Percentiles rank a stretch among this genome's conserved stretches.
These are phyloP conservation scores for Epiblema foenella DNA, from an alignment of 2,888 invertebrate species.

Conservation along the genomic window DNA sequence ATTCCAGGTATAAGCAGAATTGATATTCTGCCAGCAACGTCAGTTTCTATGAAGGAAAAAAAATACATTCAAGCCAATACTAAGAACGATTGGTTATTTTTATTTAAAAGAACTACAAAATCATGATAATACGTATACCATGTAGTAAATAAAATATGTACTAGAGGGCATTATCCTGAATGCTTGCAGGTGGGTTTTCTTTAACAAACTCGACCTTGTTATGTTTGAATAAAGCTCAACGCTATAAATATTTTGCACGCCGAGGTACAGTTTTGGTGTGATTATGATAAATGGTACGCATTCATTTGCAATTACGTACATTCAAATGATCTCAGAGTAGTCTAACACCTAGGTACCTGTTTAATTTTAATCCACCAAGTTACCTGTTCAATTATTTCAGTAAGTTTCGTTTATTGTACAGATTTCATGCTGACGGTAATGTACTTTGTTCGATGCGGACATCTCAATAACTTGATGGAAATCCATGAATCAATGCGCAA, in stretches of 20 bases:
- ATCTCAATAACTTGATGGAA: conserved; percentile 8
- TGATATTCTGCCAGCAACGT: conserved; percentile 22
- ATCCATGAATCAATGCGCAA: conserved; percentile 35
- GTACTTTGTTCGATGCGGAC: conserved; percentile 22
- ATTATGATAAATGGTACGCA: neutral
- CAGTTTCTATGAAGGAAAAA: conserved; percentile 12
- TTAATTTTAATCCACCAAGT: neutral
- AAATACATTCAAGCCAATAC: neutral
- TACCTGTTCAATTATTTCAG: conserved; percentile 3
- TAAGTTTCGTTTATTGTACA: neutral
- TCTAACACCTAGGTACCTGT: neutral
- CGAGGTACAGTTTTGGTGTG: neutral
- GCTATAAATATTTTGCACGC: conserved; percentile 18
- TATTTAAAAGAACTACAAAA: conserved; percentile 1
- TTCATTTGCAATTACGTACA: neutral
- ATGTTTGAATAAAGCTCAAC: conserved; percentile 21
- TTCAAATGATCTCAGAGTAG: conserved; percentile 20
- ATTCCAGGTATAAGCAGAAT: conserved; percentile 9
- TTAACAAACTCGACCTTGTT: conserved; percentile 35
- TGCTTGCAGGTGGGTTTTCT: conserved; percentile 8
- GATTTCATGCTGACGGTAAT: conserved; percentile 29
- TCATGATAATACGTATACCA: neutral
- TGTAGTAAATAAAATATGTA: conserved; percentile 14
- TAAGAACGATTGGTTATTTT: conserved; percentile 5
- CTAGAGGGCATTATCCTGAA: conserved; percentile 32